phyloP scores from a whole-genome alignment of 2,797 vertebrate species.

The Vireo griseus region DNA sequence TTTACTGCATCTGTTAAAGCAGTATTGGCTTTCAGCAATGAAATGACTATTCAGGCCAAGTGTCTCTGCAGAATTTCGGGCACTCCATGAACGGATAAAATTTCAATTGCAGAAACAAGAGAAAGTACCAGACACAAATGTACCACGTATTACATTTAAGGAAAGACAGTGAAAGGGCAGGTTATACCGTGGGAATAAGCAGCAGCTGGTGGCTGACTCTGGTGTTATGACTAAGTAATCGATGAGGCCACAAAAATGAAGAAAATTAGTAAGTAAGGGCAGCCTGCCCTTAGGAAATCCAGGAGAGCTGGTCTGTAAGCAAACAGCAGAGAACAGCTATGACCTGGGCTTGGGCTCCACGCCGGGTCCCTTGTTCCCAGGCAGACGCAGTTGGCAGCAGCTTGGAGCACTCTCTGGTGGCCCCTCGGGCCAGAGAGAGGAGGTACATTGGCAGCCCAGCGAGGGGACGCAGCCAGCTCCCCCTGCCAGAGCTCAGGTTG shows the following conservation, averaged over 20 bases:
- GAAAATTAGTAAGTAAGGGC: not conserved
- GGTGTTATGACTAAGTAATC: not conserved
- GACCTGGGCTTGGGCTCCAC: not conserved
- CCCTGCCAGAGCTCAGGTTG: not conserved
- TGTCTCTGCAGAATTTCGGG: constrained; percentile 61
- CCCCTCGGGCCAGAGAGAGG: not conserved
- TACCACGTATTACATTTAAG: constrained; percentile 16
- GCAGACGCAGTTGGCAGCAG: constrained; percentile 10
- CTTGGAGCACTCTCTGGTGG: not conserved
- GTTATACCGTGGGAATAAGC: constrained; percentile 61
- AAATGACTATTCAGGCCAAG: constrained; percentile 54
- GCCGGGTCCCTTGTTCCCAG: not conserved
- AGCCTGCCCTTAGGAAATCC: not conserved
- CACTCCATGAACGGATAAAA: constrained; percentile 28
- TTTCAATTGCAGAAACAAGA: constrained; percentile 60
- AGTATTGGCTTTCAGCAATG: constrained; percentile 51
- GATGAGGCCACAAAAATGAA: not conserved
- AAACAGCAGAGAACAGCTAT: not conserved
- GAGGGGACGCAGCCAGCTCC: not conserved
- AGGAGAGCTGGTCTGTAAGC: not conserved
- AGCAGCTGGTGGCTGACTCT: constrained; percentile 40
- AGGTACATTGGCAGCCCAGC: constrained; percentile 2
- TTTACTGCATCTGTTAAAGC: constrained; percentile 66
- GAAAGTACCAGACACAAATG: constrained; percentile 51
- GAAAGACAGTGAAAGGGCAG: constrained; percentile 20